A percentile compares a stretch with the other conserved stretches of the same genome.
These are phyloP conservation scores for Athetis lepigone DNA, from an alignment of 2,888 invertebrate genomes.

Conservation along the genomic window DNA sequence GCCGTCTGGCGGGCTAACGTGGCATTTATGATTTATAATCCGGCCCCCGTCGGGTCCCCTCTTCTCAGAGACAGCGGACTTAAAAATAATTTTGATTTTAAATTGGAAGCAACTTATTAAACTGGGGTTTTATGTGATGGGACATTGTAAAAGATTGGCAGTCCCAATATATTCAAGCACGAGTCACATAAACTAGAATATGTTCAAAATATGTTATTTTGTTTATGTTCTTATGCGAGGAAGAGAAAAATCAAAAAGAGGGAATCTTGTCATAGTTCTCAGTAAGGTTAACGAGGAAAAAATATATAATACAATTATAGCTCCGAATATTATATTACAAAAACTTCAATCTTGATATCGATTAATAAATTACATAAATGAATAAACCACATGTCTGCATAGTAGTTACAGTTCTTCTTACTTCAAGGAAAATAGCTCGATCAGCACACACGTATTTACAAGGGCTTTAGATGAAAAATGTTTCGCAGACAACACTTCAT, in stretches of 20 bases:
- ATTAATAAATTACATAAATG: conserved; percentile 56
- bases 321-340: conserved; percentile 42
- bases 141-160: conserved; percentile 75
- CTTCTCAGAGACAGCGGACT: conserved; percentile 83
- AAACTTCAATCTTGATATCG: conserved; percentile 40
- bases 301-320: conserved; percentile 43
- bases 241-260: conserved; percentile 23
- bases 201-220: conserved; percentile 7
- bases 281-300: conserved; percentile 30
- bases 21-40: conserved; percentile 90
- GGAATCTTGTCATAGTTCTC: conserved; percentile 8
- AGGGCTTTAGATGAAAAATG: conserved; percentile 43
- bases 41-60: conserved; percentile 84
- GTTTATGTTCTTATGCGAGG: conserved; percentile 16
- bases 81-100: conserved; percentile 87
- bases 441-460: conserved; percentile 32
- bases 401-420: conserved; percentile 33
- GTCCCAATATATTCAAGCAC: conserved; percentile 37
- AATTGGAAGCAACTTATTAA: conserved; percentile 88
- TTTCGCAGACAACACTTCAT: conserved; percentile 40
- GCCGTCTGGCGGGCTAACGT: conserved; percentile 81
- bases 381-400: conserved; percentile 55
- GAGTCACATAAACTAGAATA: conserved; percentile 39
- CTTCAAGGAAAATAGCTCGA: conserved; percentile 32
- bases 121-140: conserved; percentile 79